Evolutionary conservation across 2,888 invertebrate genomes (phyloP).

Genomic region (Atethmia centrago): DNA sequence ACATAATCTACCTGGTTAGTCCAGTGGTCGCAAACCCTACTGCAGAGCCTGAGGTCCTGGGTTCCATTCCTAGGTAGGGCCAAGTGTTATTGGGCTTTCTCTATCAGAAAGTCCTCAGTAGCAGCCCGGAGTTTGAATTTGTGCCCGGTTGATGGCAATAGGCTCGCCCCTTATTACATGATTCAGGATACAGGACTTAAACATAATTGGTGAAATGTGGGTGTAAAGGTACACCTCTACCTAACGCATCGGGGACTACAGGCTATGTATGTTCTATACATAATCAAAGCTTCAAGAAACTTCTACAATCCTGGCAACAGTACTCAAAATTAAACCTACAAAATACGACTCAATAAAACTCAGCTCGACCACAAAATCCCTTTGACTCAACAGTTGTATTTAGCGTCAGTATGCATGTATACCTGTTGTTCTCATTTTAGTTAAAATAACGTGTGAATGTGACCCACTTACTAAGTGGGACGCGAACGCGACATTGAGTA

Average conservation of each 20-base stretch:
- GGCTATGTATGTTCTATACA: neutral
- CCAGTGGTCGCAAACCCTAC: neutral
- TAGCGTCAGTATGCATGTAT: constrained; percentile 28
- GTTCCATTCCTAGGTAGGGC: neutral
- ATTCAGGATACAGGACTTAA: no score
- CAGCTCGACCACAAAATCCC: neutral
- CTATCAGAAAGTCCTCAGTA: neutral
- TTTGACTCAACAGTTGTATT: constrained; percentile 32
- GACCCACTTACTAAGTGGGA: constrained; percentile 60
- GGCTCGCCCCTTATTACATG: no score
- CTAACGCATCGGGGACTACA: neutral
- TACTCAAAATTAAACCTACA: constrained; percentile 19
- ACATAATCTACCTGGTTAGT: neutral
- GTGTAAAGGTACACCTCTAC: neutral
- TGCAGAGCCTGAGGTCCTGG: neutral
- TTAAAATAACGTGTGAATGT: constrained; percentile 56
- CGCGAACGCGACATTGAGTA: constrained; percentile 56
- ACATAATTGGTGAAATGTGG: neutral
- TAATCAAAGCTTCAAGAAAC: neutral
- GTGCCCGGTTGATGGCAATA: neutral
- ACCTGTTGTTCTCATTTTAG: constrained; percentile 50
- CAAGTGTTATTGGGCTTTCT: neutral
- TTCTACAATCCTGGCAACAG: constrained; percentile 6
- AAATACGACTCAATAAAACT: constrained; percentile 40
- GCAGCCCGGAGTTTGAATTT: neutral